A percentile compares a stretch with the other conserved stretches of the same genome.
Evolutionary conservation across 2,888 invertebrate genomes (phyloP).

Genomic region (Petrolisthes manimaculis): DNA sequence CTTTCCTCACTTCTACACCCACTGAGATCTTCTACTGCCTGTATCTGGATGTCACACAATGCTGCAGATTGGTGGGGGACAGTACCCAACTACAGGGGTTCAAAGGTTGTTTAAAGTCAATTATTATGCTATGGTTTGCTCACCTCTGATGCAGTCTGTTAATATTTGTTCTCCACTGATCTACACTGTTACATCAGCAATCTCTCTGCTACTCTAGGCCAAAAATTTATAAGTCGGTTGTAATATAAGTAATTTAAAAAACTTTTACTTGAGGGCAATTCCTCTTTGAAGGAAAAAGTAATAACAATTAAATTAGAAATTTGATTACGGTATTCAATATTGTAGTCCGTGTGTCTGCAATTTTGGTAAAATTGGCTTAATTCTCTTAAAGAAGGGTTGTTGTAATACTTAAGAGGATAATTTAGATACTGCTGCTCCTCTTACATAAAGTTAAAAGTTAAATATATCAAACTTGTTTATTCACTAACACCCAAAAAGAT

Average conservation of each 20-base stretch:
- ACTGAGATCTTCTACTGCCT: neutral
- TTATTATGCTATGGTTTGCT: slow-evolving; percentile 48
- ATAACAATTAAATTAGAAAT: too few species aligned
- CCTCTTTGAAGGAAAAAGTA: too few species aligned
- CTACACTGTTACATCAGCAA: slow-evolving; percentile 39
- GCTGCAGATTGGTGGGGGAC: slow-evolving; percentile 46
- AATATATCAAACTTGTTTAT: neutral
- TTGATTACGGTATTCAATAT: too few species aligned
- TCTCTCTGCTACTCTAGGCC: slow-evolving; percentile 41
- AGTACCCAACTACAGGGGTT: slow-evolving; percentile 43
- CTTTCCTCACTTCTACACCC: neutral
- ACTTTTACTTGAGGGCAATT: too few species aligned
- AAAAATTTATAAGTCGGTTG: slow-evolving; percentile 34
- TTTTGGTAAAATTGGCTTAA: neutral
- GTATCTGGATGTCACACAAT: slow-evolving; percentile 5
- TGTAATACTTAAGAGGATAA: neutral
- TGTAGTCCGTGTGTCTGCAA: slow-evolving; percentile 23
- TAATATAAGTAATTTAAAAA: slow-evolving; percentile 16
- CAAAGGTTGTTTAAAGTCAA: slow-evolving; percentile 42
- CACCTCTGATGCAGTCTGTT: slow-evolving; percentile 53
- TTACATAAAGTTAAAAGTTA: too few species aligned
- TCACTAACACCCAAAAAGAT: slow-evolving; percentile 4
- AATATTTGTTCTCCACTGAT: slow-evolving; percentile 39
- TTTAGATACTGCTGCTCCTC: neutral
- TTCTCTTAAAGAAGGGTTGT: slow-evolving; percentile 27